These are phyloP conservation scores for Ormyrus nitidulus DNA, from an alignment of 2,888 invertebrate genomes.

Conservation along the genomic window DNA sequence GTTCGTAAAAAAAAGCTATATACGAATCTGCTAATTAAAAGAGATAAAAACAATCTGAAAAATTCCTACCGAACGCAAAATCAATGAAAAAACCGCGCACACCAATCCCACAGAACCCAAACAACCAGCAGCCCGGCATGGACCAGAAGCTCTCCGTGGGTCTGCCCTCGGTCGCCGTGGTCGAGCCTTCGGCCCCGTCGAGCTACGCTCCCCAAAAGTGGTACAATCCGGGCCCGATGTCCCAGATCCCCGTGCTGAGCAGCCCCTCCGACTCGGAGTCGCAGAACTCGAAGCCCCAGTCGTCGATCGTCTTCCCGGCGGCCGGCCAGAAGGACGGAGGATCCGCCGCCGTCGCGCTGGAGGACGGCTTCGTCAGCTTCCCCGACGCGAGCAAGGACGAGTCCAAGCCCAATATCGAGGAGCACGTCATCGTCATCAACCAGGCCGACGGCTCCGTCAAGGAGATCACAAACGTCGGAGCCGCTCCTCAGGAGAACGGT, in stretches of 20 bases:
- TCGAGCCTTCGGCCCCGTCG: conserved; percentile 54
- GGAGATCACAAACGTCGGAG: conserved; percentile 60
- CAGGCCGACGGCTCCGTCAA: conserved; percentile 69
- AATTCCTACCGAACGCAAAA: too few relatives aligned
- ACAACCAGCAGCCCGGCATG: conserved; percentile 48
- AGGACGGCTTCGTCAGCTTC: conserved; percentile 27
- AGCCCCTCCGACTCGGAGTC: conserved; percentile 5
- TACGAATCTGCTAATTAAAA: conserved; percentile 65
- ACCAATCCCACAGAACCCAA: conserved; percentile 36
- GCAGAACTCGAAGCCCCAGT: conserved; percentile 22
- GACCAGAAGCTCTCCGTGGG: conserved; percentile 64
- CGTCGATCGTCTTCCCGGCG: conserved; percentile 58
- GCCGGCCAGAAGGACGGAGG: neutral
- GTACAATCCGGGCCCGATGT: conserved; percentile 57
- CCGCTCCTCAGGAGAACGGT: conserved; percentile 36
- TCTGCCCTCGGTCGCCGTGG: conserved; percentile 62
- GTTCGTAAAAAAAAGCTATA: neutral
- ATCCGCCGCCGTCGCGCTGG: neutral
- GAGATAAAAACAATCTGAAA: conserved; percentile 56
- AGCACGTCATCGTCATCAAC: conserved; percentile 69
- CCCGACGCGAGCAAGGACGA: conserved; percentile 33
- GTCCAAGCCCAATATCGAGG: conserved; percentile 61
- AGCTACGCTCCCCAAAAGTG: conserved; percentile 61
- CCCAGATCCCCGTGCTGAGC: conserved; percentile 27
- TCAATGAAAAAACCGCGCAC: neutral